Percentiles rank a stretch among this genome's conserved stretches.
Conservation (phyloP, 2,113 vertebrate species). For the Bubo scandiacus region DNA sequence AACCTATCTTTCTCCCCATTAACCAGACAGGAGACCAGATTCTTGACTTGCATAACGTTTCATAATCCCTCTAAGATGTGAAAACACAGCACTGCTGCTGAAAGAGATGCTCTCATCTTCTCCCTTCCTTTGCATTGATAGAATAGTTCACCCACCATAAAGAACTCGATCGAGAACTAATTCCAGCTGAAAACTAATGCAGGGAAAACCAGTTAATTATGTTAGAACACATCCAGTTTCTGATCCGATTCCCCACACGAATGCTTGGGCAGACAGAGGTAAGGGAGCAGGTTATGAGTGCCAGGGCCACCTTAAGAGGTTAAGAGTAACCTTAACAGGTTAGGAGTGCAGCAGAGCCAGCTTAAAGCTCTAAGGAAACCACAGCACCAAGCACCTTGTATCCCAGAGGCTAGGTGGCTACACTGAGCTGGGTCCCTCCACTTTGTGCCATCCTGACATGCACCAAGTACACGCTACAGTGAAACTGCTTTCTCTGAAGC, state of each 20-base stretch:
- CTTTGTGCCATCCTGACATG: not conserved
- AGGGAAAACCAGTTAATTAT: not conserved
- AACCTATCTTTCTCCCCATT: not conserved
- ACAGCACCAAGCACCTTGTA: not conserved
- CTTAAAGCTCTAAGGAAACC: not conserved
- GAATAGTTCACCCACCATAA: not conserved
- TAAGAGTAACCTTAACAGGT: too few relatives aligned
- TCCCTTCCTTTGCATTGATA: not conserved
- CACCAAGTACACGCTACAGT: not conserved
- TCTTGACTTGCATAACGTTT: not conserved
- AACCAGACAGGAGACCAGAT: not conserved
- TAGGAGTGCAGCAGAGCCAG: not conserved
- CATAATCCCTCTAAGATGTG: not conserved
- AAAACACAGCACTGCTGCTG: not conserved
- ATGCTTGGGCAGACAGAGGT: not conserved
- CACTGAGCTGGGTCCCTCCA: not conserved
- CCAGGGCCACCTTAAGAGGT: not conserved
- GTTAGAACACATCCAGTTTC: not conserved
- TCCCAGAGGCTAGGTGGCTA: not conserved
- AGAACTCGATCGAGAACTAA: fast-evolving
- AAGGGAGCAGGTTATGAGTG: not conserved
- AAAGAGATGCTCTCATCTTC: not conserved
- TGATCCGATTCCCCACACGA: fast-evolving
- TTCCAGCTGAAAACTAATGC: not conserved
- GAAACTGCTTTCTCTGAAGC: not conserved